Conservation (phyloP, 2,113 vertebrate genomes). For the Girardinichthys multiradiatus region DNA sequence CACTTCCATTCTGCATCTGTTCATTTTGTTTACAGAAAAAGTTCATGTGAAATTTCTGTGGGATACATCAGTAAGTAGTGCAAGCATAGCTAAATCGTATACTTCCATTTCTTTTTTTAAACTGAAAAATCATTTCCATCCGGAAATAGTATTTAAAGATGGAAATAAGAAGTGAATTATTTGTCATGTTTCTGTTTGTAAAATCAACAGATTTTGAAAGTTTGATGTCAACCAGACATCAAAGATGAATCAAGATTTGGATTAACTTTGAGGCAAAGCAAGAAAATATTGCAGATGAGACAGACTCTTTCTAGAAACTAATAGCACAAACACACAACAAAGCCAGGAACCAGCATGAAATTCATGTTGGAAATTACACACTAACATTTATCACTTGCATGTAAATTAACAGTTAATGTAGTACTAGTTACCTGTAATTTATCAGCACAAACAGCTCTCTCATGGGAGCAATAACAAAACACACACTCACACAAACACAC, state of each 20-base stretch:
- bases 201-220: background rate
- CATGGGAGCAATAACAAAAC: background rate
- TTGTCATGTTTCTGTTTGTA: too few relatives aligned
- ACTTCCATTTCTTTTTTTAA: background rate
- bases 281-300: slow-evolving; percentile 10
- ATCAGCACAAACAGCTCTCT: background rate
- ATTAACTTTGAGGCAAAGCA: slow-evolving; percentile 15
- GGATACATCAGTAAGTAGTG: slow-evolving; percentile 7
- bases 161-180: background rate
- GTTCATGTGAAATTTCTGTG: background rate
- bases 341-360: background rate
- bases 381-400: slow-evolving; percentile 4
- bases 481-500: background rate
- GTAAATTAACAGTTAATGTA: slow-evolving; percentile 6
- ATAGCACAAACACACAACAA: background rate
- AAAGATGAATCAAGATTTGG: background rate
- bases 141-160: background rate
- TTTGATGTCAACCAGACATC: slow-evolving; percentile 3
- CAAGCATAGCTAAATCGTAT: background rate
- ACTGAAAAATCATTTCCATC: background rate
- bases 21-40: slow-evolving; percentile 15
- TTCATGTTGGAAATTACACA: background rate
- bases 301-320: background rate
- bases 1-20: background rate
- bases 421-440: background rate